Conservation (phyloP, 2,797 vertebrate species). For the Eupleurogrammus muticus region DNA sequence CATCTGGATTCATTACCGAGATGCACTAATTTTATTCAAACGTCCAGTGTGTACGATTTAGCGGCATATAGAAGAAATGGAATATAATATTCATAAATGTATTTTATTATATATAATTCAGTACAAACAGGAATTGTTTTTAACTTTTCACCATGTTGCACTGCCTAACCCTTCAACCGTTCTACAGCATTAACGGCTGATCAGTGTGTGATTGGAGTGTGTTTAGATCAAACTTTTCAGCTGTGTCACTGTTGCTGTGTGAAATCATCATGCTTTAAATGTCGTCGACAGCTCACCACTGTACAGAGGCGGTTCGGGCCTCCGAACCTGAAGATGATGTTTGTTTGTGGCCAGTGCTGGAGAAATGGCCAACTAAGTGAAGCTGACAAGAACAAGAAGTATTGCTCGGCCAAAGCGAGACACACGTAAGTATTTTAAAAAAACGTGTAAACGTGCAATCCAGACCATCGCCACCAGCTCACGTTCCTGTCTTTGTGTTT, state of each 20-base stretch:
- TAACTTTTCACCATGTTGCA: too few species aligned
- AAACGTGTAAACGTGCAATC: too few species aligned
- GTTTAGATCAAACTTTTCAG: too few species aligned
- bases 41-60: too few species aligned
- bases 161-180: too few species aligned
- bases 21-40: too few species aligned
- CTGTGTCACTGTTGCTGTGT: not conserved
- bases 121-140: too few species aligned
- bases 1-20: not conserved
- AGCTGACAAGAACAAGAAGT: slow-evolving; percentile 96
- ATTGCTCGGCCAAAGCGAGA: slow-evolving; percentile 96
- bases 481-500: slow-evolving; percentile 3
- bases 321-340: slow-evolving; percentile 95
- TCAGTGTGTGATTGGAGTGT: too few species aligned
- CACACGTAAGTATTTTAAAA: slow-evolving; percentile 88
- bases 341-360: slow-evolving; percentile 97
- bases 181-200: too few species aligned
- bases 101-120: too few species aligned
- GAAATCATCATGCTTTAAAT: not conserved
- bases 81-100: too few species aligned
- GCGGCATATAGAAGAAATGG: too few species aligned
- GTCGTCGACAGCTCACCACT: slow-evolving; percentile 77
- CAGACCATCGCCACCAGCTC: not conserved
- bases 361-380: slow-evolving; percentile 95
- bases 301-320: slow-evolving; percentile 87